These are phyloP conservation scores for Parazoanthus swiftii DNA, from an alignment of 92 coral and sea anemone species.

Conservation along the genomic window DNA sequence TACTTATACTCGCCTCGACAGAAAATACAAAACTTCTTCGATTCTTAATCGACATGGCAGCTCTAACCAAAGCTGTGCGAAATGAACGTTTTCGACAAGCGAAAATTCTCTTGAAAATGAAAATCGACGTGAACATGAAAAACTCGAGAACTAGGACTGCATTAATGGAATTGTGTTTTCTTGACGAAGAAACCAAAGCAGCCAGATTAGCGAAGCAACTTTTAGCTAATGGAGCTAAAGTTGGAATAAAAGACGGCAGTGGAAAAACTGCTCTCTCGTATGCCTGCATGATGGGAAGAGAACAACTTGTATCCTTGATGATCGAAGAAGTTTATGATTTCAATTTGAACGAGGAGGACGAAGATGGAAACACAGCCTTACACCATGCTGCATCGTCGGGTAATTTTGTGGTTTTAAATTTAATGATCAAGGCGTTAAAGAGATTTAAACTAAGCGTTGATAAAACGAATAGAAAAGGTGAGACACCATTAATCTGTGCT, in stretches of 20 bases:
- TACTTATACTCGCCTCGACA: background rate
- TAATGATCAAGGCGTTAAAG: constrained; percentile 60
- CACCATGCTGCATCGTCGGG: constrained; percentile 78
- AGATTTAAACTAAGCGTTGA: constrained; percentile 77
- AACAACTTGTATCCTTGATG: constrained; percentile 75
- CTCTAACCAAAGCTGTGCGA: constrained; percentile 69
- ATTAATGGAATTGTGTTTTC: constrained; percentile 76
- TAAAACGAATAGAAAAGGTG: constrained; percentile 65
- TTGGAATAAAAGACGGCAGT: constrained; percentile 60
- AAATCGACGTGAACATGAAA: constrained; percentile 67
- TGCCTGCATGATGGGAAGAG: constrained; percentile 79
- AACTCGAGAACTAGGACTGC: constrained; percentile 65
- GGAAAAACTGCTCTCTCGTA: constrained; percentile 77
- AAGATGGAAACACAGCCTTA: constrained; percentile 82
- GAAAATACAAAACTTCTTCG: background rate
- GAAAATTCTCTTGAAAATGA: constrained; percentile 72
- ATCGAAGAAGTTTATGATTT: constrained; percentile 68
- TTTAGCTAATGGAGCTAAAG: constrained; percentile 71
- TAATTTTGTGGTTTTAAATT: constrained; percentile 72
- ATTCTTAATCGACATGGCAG: constrained; percentile 58
- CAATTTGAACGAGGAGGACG: constrained; percentile 72
- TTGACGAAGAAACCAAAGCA: constrained; percentile 80
- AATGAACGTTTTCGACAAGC: constrained; percentile 71
- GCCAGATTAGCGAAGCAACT: constrained; percentile 68
- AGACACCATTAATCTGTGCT: constrained; percentile 83